phyloP scores from a whole-genome alignment of 2,888 invertebrate species.

The Tachina grossa region DNA sequence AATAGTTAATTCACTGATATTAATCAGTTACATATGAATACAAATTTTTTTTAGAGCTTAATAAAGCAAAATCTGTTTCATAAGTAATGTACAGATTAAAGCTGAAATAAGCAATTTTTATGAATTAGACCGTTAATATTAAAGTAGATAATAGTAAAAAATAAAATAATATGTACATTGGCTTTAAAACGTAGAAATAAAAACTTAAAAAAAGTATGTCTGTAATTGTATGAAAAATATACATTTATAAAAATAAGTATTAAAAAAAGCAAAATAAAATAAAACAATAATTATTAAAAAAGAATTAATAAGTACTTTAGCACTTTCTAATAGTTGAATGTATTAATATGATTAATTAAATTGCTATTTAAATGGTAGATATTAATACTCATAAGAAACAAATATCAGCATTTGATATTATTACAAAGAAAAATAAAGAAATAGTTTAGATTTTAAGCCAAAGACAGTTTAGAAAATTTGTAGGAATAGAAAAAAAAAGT shows the following conservation, averaged over 20 bases:
- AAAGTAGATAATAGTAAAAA: constrained; percentile 21
- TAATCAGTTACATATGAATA: too few relatives aligned
- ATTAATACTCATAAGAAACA: constrained; percentile 59
- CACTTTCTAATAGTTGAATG: constrained; percentile 67
- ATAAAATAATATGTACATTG: constrained; percentile 38
- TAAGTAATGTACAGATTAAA: too few relatives aligned
- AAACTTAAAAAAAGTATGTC: constrained; percentile 56
- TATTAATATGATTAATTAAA: constrained; percentile 54
- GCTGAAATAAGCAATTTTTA: too few relatives aligned
- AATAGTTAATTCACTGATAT: too few relatives aligned
- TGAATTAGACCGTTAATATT: too few relatives aligned
- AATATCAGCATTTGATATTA: constrained; percentile 35
- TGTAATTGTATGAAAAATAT: constrained; percentile 64
- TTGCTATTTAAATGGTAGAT: constrained; percentile 65
- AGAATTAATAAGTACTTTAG: constrained; percentile 51
- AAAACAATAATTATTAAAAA: constrained; percentile 14
- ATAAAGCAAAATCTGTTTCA: too few relatives aligned
- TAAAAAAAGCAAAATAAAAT: constrained; percentile 23
- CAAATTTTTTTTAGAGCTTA: too few relatives aligned
- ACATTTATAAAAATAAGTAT: constrained; percentile 2
- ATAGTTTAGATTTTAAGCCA: constrained; percentile 56
- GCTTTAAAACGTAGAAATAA: constrained; percentile 51
- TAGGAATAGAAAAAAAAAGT: constrained; percentile 30
- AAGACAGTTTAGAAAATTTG: constrained; percentile 1
- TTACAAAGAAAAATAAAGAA: neutral